phyloP scores from a whole-genome alignment of 2,113 vertebrate genomes.

The Athene cunicularia region DNA sequence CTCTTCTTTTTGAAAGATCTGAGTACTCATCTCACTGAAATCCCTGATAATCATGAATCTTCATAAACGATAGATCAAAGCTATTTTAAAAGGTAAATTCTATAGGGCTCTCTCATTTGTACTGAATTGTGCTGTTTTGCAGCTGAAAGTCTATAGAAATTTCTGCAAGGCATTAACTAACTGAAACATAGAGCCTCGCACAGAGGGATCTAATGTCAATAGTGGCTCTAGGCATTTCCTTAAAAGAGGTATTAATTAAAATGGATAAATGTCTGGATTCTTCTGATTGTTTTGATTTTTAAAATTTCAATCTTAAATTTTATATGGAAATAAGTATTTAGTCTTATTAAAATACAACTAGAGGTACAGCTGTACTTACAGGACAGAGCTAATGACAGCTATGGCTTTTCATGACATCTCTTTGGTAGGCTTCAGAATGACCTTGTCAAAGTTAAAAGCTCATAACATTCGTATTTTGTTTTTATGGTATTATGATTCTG shows the following conservation, averaged over 20 bases:
- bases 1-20: background rate
- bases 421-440: constrained; percentile 68
- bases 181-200: background rate
- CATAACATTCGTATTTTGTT: constrained; percentile 77
- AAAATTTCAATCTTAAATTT: background rate
- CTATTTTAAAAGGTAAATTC: background rate
- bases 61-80: background rate
- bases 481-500: constrained; percentile 75
- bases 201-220: background rate
- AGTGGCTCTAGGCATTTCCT: background rate
- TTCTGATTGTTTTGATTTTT: background rate
- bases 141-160: background rate
- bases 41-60: background rate
- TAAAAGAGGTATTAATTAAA: background rate
- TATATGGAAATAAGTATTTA: background rate
- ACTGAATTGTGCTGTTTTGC: background rate
- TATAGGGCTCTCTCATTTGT: background rate
- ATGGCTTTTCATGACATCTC: constrained; percentile 69
- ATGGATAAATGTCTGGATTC: background rate
- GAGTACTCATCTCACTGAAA: background rate
- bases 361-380: constrained; percentile 51
- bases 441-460: constrained; percentile 85
- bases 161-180: background rate
- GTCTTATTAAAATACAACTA: background rate
- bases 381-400: constrained; percentile 56